Percentiles rank a stretch among this genome's conserved stretches.
These are phyloP conservation scores for Sphaerodactylus townsendi DNA, from an alignment of 2,113 vertebrate genomes.

Conservation along the genomic window DNA sequence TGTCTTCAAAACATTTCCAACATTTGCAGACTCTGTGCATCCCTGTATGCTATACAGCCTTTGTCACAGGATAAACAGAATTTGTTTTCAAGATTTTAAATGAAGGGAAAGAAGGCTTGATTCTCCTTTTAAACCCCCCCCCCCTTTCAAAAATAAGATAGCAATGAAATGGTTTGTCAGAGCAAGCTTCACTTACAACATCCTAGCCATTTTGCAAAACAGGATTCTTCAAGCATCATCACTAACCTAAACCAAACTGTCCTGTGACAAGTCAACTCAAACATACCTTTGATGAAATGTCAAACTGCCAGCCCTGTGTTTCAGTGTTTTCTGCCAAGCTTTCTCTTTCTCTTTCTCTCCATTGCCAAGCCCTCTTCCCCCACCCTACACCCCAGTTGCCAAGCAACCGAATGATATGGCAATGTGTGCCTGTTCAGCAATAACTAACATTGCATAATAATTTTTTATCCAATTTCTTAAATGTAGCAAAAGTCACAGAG, in stretches of 20 bases:
- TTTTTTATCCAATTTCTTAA: conserved; percentile 61
- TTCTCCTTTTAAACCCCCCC: conserved; percentile 34
- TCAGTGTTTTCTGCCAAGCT: conserved; percentile 45
- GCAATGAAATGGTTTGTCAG: conserved; percentile 30
- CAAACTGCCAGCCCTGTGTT: conserved; percentile 53
- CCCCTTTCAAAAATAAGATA: conserved; percentile 27
- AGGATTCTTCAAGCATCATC: conserved; percentile 44
- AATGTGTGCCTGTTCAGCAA: conserved; percentile 62
- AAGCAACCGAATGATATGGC: conserved; percentile 71
- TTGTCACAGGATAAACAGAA: conserved; percentile 18
- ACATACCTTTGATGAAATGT: conserved; percentile 59
- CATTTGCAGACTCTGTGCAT: neutral
- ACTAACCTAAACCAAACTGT: conserved; percentile 40
- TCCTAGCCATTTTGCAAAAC: conserved; percentile 22
- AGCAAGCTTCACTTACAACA: conserved; percentile 25
- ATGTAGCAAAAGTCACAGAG: conserved; percentile 47
- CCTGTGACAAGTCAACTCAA: conserved; percentile 38
- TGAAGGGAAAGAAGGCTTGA: neutral
- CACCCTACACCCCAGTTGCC: conserved; percentile 71
- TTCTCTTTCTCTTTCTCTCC: conserved; percentile 67
- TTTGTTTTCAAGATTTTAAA: conserved; percentile 33
- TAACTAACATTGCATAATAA: conserved; percentile 68
- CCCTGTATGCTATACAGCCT: conserved; percentile 18
- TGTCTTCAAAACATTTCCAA: neutral
- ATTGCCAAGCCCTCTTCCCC: conserved; percentile 44